A percentile compares a stretch with the other conserved stretches of the same genome.
These are phyloP conservation scores for Drosophila miranda DNA, from an alignment of 1,140 invertebrate species.

Conservation along the genomic window DNA sequence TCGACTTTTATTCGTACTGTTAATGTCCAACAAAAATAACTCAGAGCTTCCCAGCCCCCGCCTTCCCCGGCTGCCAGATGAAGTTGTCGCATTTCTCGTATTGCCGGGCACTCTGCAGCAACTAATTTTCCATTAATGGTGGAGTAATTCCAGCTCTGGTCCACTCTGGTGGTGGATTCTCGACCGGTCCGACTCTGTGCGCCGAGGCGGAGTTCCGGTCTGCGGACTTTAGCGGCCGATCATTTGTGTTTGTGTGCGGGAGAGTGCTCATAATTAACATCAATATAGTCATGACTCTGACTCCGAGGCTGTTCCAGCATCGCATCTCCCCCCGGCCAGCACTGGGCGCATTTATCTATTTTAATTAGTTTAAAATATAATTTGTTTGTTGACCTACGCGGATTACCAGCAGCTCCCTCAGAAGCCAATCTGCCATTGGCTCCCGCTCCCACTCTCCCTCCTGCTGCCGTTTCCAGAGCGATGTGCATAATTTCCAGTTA, in stretches of 20 bases:
- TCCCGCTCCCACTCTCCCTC: background rate
- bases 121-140: conserved; percentile 70
- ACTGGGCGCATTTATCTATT: conserved; percentile 40
- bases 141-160: conserved; percentile 52
- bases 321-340: background rate
- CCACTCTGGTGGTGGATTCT: conserved; percentile 53
- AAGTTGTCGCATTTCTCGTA: conserved; percentile 44
- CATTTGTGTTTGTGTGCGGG: conserved; percentile 25
- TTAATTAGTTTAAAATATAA: conserved; percentile 67
- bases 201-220: conserved; percentile 71
- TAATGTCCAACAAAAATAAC: conserved; percentile 62
- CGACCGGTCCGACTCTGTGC: conserved; percentile 34
- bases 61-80: conserved; percentile 29
- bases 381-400: conserved; percentile 35
- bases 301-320: conserved; percentile 31
- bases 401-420: conserved; percentile 24
- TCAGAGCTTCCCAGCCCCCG: conserved; percentile 31
- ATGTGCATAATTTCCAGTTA: conserved; percentile 49
- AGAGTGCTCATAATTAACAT: conserved; percentile 52
- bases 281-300: conserved; percentile 25
- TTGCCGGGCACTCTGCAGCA: conserved; percentile 25
- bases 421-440: conserved; percentile 11
- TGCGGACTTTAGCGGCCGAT: conserved; percentile 26
- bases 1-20: conserved; percentile 24
- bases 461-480: conserved; percentile 14